These are phyloP conservation scores for Petrolisthes manimaculis DNA, from an alignment of 2,888 invertebrate species.

Conservation along the genomic window DNA sequence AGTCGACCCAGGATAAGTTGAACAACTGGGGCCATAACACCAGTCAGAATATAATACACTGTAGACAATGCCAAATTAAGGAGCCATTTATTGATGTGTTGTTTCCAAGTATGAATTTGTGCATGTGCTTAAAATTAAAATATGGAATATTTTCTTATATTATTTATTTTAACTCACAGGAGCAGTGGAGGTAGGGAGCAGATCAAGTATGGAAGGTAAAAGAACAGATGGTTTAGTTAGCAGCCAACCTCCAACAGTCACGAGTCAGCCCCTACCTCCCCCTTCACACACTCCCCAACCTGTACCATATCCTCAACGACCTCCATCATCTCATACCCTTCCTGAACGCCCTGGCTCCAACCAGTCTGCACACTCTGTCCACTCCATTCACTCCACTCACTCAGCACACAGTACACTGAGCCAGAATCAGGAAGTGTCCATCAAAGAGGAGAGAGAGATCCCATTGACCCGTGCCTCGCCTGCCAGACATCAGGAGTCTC, in stretches of 20 bases:
- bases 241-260: not conserved
- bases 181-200: constrained; percentile 6
- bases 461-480: not conserved
- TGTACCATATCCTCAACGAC: constrained; percentile 16
- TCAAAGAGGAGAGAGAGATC: constrained; percentile 9
- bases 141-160: too few species aligned
- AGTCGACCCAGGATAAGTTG: too few species aligned
- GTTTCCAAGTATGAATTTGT: too few species aligned
- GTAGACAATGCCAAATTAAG: too few species aligned
- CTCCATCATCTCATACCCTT: constrained; percentile 32
- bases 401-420: constrained; percentile 15
- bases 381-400: constrained; percentile 32
- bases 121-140: too few species aligned
- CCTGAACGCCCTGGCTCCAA: constrained; percentile 51
- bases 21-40: too few species aligned
- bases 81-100: too few species aligned
- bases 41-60: too few species aligned
- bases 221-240: not conserved
- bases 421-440: constrained; percentile 48
- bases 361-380: constrained; percentile 55
- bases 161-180: not conserved
- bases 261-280: not conserved
- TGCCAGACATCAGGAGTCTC: constrained; percentile 2
- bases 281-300: constrained; percentile 16
- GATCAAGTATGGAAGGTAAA: not conserved